Evolutionary conservation across 1,140 invertebrate species (phyloP).

Genomic region (Brachionus rubens): DNA sequence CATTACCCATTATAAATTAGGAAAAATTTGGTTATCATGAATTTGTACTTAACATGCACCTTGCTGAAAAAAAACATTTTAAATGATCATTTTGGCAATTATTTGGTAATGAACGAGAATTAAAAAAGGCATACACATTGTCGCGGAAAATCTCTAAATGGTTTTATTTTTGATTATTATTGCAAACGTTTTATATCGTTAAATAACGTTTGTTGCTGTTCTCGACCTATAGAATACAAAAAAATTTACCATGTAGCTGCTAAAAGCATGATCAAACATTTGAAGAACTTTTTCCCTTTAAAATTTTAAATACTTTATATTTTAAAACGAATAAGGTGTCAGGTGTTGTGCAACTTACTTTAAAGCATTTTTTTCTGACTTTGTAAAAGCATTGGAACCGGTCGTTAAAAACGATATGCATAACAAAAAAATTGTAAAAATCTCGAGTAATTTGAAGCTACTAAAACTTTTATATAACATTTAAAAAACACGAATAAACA

Average conservation of each 20-base stretch:
- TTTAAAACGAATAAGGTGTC: not conserved
- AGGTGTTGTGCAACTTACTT: not conserved
- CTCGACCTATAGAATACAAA: no score
- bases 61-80: no score
- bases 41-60: no score
- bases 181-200: no score
- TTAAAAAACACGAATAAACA: constrained; percentile 11
- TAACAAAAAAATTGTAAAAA: not conserved
- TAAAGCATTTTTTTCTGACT: constrained; percentile 31
- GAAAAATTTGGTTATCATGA: no score
- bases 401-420: not conserved
- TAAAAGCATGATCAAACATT: constrained; percentile 97
- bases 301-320: not conserved
- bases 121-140: no score
- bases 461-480: constrained; percentile 1
- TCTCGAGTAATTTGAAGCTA: not conserved
- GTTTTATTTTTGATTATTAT: no score
- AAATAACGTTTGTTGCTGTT: no score
- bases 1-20: no score
- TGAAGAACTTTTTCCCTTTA: constrained; percentile 77
- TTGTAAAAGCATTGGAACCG: constrained; percentile 2
- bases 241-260: constrained; percentile 79
- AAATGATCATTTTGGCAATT: no score
- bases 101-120: no score
- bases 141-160: no score